Evolutionary conservation across 2,888 invertebrate genomes (phyloP).

Genomic region (Eumacrocentrus americanus): DNA sequence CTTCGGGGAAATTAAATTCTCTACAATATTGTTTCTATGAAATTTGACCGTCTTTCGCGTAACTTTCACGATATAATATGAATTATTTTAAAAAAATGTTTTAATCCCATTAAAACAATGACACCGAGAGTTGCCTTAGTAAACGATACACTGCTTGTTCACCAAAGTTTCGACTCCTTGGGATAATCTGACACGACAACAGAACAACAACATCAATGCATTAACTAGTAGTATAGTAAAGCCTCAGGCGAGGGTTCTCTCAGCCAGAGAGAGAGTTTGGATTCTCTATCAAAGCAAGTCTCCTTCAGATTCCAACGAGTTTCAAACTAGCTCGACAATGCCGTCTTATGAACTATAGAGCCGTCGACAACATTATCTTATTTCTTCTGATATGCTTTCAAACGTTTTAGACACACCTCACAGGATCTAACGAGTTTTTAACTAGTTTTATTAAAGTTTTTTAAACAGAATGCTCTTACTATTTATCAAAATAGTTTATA

Average conservation of each 20-base stretch:
- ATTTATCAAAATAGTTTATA: conserved; percentile 2
- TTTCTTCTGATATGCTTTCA: conserved; percentile 2
- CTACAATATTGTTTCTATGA: too few relatives aligned
- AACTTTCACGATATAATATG: too few relatives aligned
- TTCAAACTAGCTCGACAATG: conserved; percentile 12
- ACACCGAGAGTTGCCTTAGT: conserved; percentile 17
- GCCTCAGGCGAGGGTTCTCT: conserved; percentile 18
- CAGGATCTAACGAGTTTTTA: conserved; percentile 10
- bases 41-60: too few relatives aligned
- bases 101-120: conserved; percentile 13
- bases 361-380: conserved; percentile 16
- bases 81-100: neutral
- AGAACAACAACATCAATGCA: conserved; percentile 23
- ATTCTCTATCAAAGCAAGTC: conserved; percentile 28
- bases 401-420: conserved; percentile 9
- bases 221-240: conserved; percentile 4
- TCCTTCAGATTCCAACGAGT: conserved; percentile 23
- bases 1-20: too few relatives aligned
- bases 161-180: conserved; percentile 14
- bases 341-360: conserved; percentile 14
- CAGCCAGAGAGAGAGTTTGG: conserved; percentile 11
- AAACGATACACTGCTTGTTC: conserved; percentile 22
- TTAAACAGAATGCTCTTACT: too few relatives aligned
- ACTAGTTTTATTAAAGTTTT: conserved; percentile 4
- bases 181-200: conserved; percentile 25